Evolutionary conservation across 2,113 vertebrate species (phyloP).

Genomic region (Ctenodactylus gundi): DNA sequence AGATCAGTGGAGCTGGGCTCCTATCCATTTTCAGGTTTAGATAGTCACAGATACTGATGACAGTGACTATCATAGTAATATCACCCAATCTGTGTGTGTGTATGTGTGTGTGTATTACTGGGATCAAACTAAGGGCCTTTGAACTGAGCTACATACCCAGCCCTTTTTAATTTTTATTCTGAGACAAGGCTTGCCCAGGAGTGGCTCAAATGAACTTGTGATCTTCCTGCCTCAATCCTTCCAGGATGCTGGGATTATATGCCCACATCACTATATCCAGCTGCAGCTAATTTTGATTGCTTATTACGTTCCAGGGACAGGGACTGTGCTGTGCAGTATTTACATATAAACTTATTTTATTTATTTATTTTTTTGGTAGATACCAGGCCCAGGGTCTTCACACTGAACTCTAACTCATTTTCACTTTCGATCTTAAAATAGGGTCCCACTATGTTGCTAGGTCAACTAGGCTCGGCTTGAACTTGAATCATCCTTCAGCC

Average conservation of each 20-base stretch:
- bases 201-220: too few relatives aligned
- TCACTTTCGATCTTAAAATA: too few relatives aligned
- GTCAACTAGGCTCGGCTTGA: too few relatives aligned
- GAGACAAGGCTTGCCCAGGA: background rate
- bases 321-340: background rate
- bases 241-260: background rate
- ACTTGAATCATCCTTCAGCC: too few relatives aligned
- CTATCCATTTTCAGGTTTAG: background rate
- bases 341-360: too few relatives aligned
- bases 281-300: rapidly evolving
- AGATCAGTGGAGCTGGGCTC: background rate
- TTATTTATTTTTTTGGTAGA: too few relatives aligned
- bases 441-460: too few relatives aligned
- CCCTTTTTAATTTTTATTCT: background rate
- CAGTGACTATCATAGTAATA: rapidly evolving
- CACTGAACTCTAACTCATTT: too few relatives aligned
- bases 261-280: background rate
- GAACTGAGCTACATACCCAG: background rate
- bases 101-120: background rate
- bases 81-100: too few relatives aligned
- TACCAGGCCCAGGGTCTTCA: too few relatives aligned
- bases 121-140: background rate
- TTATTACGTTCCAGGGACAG: background rate
- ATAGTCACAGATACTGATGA: rapidly evolving
- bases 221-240: background rate